Evolutionary conservation across 2,888 invertebrate species (phyloP).

Genomic region (Branchellion lobata): DNA sequence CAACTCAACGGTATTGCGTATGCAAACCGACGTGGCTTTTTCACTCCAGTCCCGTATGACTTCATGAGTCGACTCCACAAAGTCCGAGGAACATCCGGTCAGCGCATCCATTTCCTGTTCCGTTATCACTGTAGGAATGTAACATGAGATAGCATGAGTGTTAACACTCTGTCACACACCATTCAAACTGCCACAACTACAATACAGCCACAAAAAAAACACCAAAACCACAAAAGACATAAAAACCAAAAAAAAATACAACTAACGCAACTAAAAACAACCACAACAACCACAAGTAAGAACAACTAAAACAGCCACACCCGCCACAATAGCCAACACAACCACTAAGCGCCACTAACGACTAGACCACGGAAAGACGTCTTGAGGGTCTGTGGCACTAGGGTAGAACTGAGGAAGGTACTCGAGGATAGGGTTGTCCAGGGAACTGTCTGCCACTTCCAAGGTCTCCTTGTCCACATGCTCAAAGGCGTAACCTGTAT

Average conservation of each 20-base stretch:
- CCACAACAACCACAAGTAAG: too few relatives aligned
- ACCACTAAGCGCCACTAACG: too few relatives aligned
- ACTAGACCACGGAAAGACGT: slow-evolving; percentile 10
- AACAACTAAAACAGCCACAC: too few relatives aligned
- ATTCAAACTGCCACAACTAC: too few relatives aligned
- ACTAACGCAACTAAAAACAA: too few relatives aligned
- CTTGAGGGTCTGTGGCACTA: neutral
- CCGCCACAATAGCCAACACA: too few relatives aligned
- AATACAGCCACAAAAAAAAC: too few relatives aligned
- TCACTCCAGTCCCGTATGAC: neutral
- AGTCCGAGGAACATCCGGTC: neutral
- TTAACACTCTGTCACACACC: too few relatives aligned
- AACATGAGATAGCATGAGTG: neutral
- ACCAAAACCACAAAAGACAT: too few relatives aligned
- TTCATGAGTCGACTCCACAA: neutral
- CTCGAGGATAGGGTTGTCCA: neutral
- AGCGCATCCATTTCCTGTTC: slow-evolving; percentile 21
- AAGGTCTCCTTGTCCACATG: neutral
- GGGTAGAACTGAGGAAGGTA: neutral
- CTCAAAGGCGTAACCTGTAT: neutral
- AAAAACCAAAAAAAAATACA: too few relatives aligned
- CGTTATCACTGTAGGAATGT: neutral
- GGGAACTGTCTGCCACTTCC: neutral
- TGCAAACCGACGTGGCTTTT: slow-evolving; percentile 4
- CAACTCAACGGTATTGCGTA: too few relatives aligned